Evolutionary conservation across 2,113 vertebrate species (phyloP).

Genomic region (Sigmodon hispidus): DNA sequence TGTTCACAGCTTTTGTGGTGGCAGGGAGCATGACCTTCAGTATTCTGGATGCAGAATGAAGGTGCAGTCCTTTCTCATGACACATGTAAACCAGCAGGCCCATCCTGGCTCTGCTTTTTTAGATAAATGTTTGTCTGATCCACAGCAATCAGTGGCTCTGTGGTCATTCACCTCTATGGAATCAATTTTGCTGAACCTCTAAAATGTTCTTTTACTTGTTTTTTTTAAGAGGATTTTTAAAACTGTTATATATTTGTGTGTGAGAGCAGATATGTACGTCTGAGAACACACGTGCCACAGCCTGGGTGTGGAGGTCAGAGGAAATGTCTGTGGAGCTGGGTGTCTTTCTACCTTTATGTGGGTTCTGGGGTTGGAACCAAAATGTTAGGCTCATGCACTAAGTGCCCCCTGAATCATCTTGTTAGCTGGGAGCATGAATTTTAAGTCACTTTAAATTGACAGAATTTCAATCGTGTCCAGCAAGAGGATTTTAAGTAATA

Average conservation of each 20-base stretch:
- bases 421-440: neutral
- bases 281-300: neutral
- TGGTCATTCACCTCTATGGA: neutral
- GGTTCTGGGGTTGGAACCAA: neutral
- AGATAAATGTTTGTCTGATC: neutral
- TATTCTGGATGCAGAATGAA: no score
- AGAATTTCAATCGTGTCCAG: neutral
- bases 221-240: neutral
- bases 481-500: neutral
- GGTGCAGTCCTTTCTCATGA: neutral
- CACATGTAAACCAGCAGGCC: neutral
- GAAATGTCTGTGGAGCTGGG: neutral
- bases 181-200: neutral
- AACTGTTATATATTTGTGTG: neutral
- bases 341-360: neutral
- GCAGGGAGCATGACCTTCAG: neutral
- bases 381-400: neutral
- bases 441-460: neutral
- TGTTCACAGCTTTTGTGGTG: neutral
- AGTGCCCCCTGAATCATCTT: neutral
- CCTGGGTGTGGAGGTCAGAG: neutral
- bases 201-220: neutral
- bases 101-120: neutral
- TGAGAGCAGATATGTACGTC: neutral
- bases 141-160: neutral